Evolutionary conservation across 2,113 vertebrate species (phyloP).

Genomic region (Dasyprocta punctata): DNA sequence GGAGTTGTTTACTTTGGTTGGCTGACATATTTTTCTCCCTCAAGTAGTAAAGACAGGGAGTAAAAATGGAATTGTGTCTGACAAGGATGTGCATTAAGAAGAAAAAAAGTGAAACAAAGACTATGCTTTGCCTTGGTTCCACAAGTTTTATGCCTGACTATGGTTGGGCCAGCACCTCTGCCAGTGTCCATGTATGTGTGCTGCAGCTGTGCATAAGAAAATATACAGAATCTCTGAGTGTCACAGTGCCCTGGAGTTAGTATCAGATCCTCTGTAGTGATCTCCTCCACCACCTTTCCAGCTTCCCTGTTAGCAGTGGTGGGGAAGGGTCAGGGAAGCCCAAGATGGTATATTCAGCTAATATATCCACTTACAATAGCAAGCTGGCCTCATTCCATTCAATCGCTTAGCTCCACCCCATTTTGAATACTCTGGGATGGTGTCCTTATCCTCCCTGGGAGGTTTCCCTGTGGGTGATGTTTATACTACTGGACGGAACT

Average conservation of each 20-base stretch:
- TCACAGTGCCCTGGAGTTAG: background rate
- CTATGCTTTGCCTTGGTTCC: background rate
- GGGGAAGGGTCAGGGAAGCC: background rate
- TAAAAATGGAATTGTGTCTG: background rate
- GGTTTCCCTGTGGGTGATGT: background rate
- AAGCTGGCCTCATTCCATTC: background rate
- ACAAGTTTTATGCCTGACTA: background rate
- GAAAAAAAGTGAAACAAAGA: background rate
- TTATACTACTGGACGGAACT: background rate
- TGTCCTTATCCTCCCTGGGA: background rate
- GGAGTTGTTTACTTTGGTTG: background rate
- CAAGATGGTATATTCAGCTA: background rate
- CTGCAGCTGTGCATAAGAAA: background rate
- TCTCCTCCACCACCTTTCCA: background rate
- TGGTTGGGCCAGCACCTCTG: background rate
- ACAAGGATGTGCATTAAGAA: background rate
- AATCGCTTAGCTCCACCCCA: background rate
- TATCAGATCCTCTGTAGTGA: background rate
- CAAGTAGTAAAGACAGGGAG: background rate
- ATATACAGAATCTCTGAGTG: background rate
- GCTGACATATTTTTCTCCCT: background rate
- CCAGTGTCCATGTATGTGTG: accelerated
- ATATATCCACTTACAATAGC: background rate
- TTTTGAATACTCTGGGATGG: background rate
- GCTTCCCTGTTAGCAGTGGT: background rate